Evolutionary conservation across 1,140 invertebrate genomes (phyloP).

Genomic region (Drosophila ercepeae): DNA sequence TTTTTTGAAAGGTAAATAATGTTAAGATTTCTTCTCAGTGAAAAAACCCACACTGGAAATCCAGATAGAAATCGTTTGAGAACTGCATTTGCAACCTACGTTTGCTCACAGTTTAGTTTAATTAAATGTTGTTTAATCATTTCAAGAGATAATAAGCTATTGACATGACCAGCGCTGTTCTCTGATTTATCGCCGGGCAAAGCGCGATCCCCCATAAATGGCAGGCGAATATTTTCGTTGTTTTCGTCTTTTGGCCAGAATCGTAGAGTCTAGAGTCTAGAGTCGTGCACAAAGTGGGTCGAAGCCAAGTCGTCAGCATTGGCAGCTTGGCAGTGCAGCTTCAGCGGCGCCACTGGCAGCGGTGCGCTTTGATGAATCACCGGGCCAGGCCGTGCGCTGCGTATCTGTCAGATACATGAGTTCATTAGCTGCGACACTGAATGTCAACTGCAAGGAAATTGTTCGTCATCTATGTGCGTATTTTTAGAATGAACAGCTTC

Average conservation of each 20-base stretch:
- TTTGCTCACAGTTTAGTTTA: slow-evolving; percentile 61
- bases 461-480: slow-evolving; percentile 54
- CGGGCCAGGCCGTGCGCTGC: slow-evolving; percentile 15
- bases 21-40: neutral
- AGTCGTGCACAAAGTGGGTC: slow-evolving; percentile 74
- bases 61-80: neutral
- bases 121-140: slow-evolving; percentile 81
- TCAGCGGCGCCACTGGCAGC: slow-evolving; percentile 34
- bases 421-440: slow-evolving; percentile 80
- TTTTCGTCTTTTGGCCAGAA: slow-evolving; percentile 65
- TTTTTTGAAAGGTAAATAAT: neutral
- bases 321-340: slow-evolving; percentile 24
- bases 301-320: slow-evolving; percentile 60
- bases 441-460: slow-evolving; percentile 81
- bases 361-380: slow-evolving; percentile 70
- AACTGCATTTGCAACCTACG: slow-evolving; percentile 36
- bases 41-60: slow-evolving; percentile 31
- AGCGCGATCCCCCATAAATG: slow-evolving; percentile 52
- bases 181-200: slow-evolving; percentile 63
- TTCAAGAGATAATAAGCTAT: slow-evolving; percentile 70
- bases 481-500: slow-evolving; percentile 48
- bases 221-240: slow-evolving; percentile 34
- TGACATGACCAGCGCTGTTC: slow-evolving; percentile 55
- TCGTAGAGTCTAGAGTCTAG: too few relatives aligned
- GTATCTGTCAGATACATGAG: slow-evolving; percentile 80